Evolutionary conservation across 1,140 invertebrate species (phyloP).

Genomic region (Aphelinus certus): DNA sequence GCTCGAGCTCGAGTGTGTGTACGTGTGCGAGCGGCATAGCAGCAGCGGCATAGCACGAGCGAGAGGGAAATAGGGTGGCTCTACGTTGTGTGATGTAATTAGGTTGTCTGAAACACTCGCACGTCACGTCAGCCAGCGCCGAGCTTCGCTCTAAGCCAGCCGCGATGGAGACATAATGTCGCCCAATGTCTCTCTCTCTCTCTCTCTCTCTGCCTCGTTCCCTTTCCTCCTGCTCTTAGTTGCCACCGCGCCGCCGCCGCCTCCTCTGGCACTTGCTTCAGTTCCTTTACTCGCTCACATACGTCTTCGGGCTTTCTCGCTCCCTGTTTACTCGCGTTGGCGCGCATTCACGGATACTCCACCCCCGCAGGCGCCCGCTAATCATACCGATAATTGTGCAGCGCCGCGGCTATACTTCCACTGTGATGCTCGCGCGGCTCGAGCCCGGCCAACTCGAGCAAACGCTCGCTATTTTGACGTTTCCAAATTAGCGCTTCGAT

Average conservation of each 20-base stretch:
- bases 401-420: slow-evolving; percentile 5
- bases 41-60: background rate
- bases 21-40: too few relatives aligned
- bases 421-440: background rate
- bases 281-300: too few relatives aligned
- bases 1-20: too few relatives aligned
- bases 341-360: too few relatives aligned
- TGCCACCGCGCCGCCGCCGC: background rate
- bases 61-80: slow-evolving; percentile 30
- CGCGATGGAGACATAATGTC: slow-evolving; percentile 62
- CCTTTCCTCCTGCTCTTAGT: slow-evolving; percentile 2
- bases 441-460: too few relatives aligned
- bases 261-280: too few relatives aligned
- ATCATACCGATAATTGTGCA: slow-evolving; percentile 25
- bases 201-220: background rate
- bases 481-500: too few relatives aligned
- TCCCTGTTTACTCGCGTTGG: too few relatives aligned
- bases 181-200: slow-evolving; percentile 38
- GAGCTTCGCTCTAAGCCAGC: slow-evolving; percentile 51
- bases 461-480: too few relatives aligned
- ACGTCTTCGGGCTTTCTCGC: too few relatives aligned
- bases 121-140: slow-evolving; percentile 58
- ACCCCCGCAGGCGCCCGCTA: slow-evolving; percentile 3
- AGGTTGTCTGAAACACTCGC: slow-evolving; percentile 65
- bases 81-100: slow-evolving; percentile 61